Conservation (phyloP, 2,888 invertebrate genomes). For the Drosophila ustulata region DNA sequence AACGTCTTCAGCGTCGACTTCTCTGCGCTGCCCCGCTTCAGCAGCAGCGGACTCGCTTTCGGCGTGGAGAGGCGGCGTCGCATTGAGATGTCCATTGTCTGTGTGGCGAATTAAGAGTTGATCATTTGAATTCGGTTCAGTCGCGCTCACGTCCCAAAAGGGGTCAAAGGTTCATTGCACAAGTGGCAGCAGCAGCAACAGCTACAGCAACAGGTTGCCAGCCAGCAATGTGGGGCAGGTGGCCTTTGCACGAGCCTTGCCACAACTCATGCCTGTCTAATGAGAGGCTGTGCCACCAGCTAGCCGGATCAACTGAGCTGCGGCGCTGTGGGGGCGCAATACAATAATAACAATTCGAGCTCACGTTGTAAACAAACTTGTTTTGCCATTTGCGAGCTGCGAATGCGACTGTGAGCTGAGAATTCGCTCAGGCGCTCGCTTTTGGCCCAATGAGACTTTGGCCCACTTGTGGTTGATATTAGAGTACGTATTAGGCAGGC, state of each 20-base stretch:
- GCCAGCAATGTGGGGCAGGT: constrained; percentile 70
- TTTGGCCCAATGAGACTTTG: constrained; percentile 56
- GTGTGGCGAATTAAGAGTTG: constrained; percentile 9
- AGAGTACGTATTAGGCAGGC: constrained; percentile 41
- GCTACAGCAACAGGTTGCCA: constrained; percentile 63
- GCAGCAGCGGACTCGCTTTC: constrained; percentile 88
- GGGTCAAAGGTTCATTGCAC: constrained; percentile 68
- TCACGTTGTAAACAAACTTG: constrained; percentile 66
- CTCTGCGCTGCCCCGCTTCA: constrained; percentile 87
- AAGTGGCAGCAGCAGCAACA: constrained; percentile 31
- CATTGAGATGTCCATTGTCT: constrained; percentile 88
- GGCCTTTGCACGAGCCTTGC: constrained; percentile 69
- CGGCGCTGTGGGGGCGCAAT: constrained; percentile 48
- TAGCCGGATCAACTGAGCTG: constrained; percentile 5
- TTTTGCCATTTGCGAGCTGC: constrained; percentile 56
- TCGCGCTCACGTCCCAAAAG: constrained; percentile 39
- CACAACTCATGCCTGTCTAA: constrained; percentile 49
- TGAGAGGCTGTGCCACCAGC: constrained; percentile 35
- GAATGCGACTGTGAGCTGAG: constrained; percentile 19
- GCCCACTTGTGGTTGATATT: constrained; percentile 57
- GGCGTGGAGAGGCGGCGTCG: constrained; percentile 91
- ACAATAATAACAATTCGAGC: constrained; percentile 41
- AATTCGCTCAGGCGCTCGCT: constrained; percentile 33
- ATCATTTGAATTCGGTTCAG: constrained; percentile 19
- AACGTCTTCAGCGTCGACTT: constrained; percentile 45